phyloP scores from a whole-genome alignment of 2,797 vertebrate species.

The Mionectes olivaceus region DNA sequence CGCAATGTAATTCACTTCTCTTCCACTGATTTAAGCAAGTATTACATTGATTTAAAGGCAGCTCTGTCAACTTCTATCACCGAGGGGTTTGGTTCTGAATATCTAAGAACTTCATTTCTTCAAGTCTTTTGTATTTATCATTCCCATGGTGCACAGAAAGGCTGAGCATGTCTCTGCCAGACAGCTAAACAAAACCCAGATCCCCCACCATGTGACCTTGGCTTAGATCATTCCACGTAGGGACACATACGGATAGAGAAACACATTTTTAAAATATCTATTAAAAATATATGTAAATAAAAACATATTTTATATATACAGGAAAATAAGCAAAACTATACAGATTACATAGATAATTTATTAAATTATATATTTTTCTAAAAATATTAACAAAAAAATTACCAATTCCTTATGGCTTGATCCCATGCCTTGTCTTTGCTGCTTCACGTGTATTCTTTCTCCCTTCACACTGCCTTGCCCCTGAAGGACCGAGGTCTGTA shows the following conservation, averaged over 20 bases:
- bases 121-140: neutral
- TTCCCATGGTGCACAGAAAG: neutral
- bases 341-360: neutral
- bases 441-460: neutral
- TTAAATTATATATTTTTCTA: neutral
- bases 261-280: neutral
- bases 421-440: neutral
- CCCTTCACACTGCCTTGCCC: neutral
- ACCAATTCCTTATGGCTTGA: neutral
- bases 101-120: conserved; percentile 8
- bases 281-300: neutral
- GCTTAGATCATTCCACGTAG: neutral
- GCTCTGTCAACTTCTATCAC: neutral
- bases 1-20: neutral
- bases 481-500: neutral
- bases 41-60: conserved; percentile 38
- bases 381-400: neutral
- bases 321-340: neutral
- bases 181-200: neutral
- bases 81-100: conserved; percentile 1
- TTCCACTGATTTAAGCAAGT: neutral
- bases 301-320: rapidly evolving
- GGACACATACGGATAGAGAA: neutral
- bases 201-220: neutral
- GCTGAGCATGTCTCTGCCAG: neutral